Base-by-base conservation (phyloP, 2,888 invertebrate species). In the Phengaris arion region DNA sequence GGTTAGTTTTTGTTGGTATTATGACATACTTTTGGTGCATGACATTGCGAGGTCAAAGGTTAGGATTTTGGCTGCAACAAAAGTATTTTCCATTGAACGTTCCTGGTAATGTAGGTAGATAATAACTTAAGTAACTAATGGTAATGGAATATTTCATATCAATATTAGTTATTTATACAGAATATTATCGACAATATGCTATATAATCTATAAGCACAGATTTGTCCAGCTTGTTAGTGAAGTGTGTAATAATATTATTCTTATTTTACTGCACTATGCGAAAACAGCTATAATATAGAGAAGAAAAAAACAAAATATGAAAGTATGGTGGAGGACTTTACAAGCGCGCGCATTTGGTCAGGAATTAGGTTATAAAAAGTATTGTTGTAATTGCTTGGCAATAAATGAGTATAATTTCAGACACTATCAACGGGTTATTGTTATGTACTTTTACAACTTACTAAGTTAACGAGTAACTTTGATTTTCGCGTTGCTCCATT, bases 41-140 rank as follows among this genome's bases (percentile, higher is more conserved):
- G 88, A 88, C 87, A 87, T 78, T 78, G 80, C 84, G 87, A 92
- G 92, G 92, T 91, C 90, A 87, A 64, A 64, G 78, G 76, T 74
- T 72, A 75, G 81, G 76, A 75, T 77, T 51, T 13, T 76, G 73
- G 48, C 68, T 35, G 10, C 52, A 35, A 35, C 2, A 2, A 35
- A 2, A 35, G 35, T 35, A 52, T 73, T 75, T 35, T 54, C 55
- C 51, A 8, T 68, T 52, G 54, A 35, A 46, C 51, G 22, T n/a
- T 22, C 15, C n/a, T 74, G 73, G 68, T 8, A 22, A 69, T 55
- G 6, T 48, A n/a, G 22, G 22, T 22, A 22, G 22, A 0, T 22
- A 22, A 22, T 22, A 22, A 1, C 22, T 22, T 22, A 22, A 22
- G 22, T 22, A 22, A 22, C 22, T 22, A 22, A 22, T 22, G 22